Conservation (phyloP, 2,888 invertebrate genomes). For the Coleophora flavipennella region DNA sequence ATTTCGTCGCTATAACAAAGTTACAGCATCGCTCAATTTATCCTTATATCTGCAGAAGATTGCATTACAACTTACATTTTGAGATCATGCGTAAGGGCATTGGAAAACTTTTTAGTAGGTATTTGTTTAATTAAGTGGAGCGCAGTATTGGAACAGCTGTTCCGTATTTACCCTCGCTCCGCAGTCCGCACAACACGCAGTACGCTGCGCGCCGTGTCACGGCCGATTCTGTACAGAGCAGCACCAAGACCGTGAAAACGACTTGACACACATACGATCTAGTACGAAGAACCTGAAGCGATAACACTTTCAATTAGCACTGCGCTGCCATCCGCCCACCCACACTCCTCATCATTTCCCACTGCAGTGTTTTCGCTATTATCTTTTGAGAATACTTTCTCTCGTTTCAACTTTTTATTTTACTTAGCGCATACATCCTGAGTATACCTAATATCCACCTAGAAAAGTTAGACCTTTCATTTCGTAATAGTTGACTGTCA, state of each 20-base stretch:
- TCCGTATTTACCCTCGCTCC: slow-evolving; percentile 19
- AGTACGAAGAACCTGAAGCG: slow-evolving; percentile 45
- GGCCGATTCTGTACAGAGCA: slow-evolving; percentile 45
- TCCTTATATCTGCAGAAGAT: too few species aligned
- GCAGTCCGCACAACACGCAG: slow-evolving; percentile 22
- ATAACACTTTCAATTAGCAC: slow-evolving; percentile 67
- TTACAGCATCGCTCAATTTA: too few species aligned
- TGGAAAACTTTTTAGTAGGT: too few species aligned
- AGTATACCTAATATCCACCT: slow-evolving; percentile 34
- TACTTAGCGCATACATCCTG: slow-evolving; percentile 25
- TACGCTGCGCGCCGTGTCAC: slow-evolving; percentile 32
- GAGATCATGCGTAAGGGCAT: too few species aligned
- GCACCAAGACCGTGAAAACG: slow-evolving; percentile 57
- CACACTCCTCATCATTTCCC: slow-evolving; percentile 40
- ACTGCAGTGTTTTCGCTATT: slow-evolving; percentile 48
- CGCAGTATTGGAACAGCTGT: slow-evolving; percentile 20
- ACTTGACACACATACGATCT: slow-evolving; percentile 60
- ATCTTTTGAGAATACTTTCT: slow-evolving; percentile 56
- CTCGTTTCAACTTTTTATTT: slow-evolving; percentile 44
- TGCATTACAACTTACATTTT: too few species aligned
- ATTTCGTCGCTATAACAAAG: too few species aligned
- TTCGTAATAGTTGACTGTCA: too few species aligned
- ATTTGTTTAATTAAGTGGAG: background rate
- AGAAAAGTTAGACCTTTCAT: slow-evolving; percentile 17
- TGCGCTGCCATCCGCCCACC: slow-evolving; percentile 47